Conservation (phyloP, 2,113 vertebrate species). For the Agelaius tricolor region DNA sequence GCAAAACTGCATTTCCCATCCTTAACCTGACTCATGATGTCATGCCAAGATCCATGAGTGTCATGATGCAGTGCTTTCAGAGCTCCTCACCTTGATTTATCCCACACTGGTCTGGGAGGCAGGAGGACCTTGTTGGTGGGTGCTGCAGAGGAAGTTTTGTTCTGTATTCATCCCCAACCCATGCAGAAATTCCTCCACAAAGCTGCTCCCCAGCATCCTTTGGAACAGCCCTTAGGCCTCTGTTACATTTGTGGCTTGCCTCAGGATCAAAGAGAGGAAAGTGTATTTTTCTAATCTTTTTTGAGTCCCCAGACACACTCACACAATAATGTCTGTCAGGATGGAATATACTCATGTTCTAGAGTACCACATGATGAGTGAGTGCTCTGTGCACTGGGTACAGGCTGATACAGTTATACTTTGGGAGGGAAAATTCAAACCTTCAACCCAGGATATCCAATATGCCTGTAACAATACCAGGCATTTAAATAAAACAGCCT, state of each 20-base stretch:
- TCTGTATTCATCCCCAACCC: background rate
- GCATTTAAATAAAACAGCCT: background rate
- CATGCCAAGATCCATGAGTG: background rate
- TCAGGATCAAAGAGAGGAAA: background rate
- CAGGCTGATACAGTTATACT: background rate
- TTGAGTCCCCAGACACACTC: background rate
- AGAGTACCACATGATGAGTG: background rate
- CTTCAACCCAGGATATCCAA: background rate
- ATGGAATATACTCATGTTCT: background rate
- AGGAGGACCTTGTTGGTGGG: background rate
- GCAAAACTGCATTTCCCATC: background rate
- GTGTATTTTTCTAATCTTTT: background rate
- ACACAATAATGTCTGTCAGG: background rate
- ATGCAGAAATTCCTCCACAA: background rate
- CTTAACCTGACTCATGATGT: background rate
- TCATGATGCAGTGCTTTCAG: background rate
- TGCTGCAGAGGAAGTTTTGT: background rate
- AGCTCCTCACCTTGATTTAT: background rate
- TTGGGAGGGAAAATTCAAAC: background rate
- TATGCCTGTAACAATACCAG: background rate
- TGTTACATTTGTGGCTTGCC: background rate
- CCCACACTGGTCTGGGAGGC: background rate
- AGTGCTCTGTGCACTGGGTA: background rate
- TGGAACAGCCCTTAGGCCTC: background rate
- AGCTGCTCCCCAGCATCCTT: background rate